These are phyloP conservation scores for Oreochromis niloticus DNA, from an alignment of 2,113 vertebrate genomes.

Conservation along the genomic window DNA sequence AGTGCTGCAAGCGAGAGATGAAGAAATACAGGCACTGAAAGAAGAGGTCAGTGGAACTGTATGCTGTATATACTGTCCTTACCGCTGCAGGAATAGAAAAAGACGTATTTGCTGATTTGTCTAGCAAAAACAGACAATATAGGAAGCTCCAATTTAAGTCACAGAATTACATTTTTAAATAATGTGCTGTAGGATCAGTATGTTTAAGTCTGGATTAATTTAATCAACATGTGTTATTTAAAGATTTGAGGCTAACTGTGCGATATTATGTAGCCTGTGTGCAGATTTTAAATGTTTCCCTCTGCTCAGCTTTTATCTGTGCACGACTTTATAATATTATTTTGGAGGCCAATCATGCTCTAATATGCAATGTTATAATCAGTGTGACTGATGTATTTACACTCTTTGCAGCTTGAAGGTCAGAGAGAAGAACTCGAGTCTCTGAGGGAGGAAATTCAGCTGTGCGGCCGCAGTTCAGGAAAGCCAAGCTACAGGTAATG, in stretches of 20 bases:
- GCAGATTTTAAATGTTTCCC: background rate
- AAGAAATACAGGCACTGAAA: conserved; percentile 64
- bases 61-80: background rate
- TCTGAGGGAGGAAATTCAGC: conserved; percentile 58
- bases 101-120: background rate
- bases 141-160: background rate
- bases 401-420: conserved; percentile 51
- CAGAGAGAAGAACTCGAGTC: conserved; percentile 58
- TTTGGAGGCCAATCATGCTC: background rate
- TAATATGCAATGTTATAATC: background rate
- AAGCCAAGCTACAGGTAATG: conserved; percentile 69
- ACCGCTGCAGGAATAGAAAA: background rate
- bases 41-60: conserved; percentile 57
- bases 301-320: background rate
- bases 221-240: background rate
- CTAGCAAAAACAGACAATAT: background rate
- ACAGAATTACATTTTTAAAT: background rate
- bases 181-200: background rate
- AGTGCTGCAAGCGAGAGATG: conserved; percentile 63
- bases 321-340: background rate
- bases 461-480: conserved; percentile 35
- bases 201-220: background rate
- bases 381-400: background rate
- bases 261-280: background rate
- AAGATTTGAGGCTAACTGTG: background rate